Evolutionary conservation across 2,113 vertebrate species (phyloP), one percentile per base, ranked within the genome.

Genomic region (Muntiacus muntjak): DNA sequence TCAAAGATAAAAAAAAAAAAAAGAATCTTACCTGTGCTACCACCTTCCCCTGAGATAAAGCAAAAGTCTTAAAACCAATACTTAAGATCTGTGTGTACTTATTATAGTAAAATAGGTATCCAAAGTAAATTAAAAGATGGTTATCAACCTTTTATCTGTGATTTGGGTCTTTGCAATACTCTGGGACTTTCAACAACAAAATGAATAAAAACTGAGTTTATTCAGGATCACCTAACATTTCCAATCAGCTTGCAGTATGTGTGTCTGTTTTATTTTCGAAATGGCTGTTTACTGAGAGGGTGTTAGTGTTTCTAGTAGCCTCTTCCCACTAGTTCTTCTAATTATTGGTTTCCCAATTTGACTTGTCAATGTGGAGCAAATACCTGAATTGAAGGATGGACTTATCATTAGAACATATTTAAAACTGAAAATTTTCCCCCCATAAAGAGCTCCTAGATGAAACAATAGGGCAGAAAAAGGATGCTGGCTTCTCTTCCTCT

Each of bases 1-100:
- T 82, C 97, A 82, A 62, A 96, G 87, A 50, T 54, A 45, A 87
- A 84, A 88, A 87, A 84, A 36, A 36, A 40, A 88, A 93, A 95
- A 81, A 94, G 52, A 94, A 62, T 93, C 98, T 98, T 97, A 96
- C 96, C 97, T 98, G 95, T 64, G 71, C 71, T 54, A 94, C 96
- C 52, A 96, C 23, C 21, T 28, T 97, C 81, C 90, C 94, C 54
- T 62, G 89, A 97, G 85, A 96, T 33, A 97, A 95, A 95, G 45
- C 79, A 95, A 96, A 97, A 94, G 71, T 89, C 90, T 95, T 87
- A 96, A 95, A 84, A 79, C 86, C 60, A 57, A 17, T 55, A 86
- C 90, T 14, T 71, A 87, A 89, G 76, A 82, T 43, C 52, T 87
- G 5, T 78, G 58, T 95, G 60, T 1, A 57, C 87, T 58, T 91